phyloP scores from a whole-genome alignment of 2,888 invertebrate species.

The Sesamia inferens region DNA sequence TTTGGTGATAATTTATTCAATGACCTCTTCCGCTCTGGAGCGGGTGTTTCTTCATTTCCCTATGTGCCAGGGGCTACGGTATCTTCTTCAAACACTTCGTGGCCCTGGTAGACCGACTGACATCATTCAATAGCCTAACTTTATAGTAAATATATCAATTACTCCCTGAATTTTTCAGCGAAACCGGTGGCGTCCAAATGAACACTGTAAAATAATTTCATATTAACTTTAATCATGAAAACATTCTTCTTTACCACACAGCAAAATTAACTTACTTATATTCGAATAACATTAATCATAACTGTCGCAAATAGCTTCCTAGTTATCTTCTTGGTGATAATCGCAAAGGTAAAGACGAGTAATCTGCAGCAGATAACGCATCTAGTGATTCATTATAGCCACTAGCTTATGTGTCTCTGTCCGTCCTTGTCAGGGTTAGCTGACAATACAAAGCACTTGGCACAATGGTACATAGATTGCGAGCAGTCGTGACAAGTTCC shows the following conservation, averaged over 20 bases:
- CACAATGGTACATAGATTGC: slow-evolving; percentile 51
- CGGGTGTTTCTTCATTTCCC: too few species aligned
- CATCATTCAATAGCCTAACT: neutral
- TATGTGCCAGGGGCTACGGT: too few species aligned
- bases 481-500: slow-evolving; percentile 55
- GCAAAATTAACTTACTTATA: slow-evolving; percentile 3
- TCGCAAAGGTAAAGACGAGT: slow-evolving; percentile 19
- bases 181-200: neutral
- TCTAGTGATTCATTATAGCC: slow-evolving; percentile 27
- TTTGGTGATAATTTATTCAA: too few species aligned
- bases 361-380: slow-evolving; percentile 39
- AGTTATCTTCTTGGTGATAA: slow-evolving; percentile 33
- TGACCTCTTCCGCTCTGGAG: too few species aligned
- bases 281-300: neutral
- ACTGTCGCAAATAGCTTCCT: slow-evolving; percentile 2
- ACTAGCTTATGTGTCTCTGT: slow-evolving; percentile 19
- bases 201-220: slow-evolving; percentile 15
- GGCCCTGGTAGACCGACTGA: too few species aligned
- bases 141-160: neutral
- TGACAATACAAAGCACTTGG: slow-evolving; percentile 43
- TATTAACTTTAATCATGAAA: slow-evolving; percentile 14
- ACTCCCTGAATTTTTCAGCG: neutral
- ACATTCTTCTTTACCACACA: neutral
- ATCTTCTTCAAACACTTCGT: too few species aligned
- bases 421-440: slow-evolving; percentile 42